Evolutionary conservation across 2,797 vertebrate species (phyloP).

Genomic region (Rhynchonycteris naso): DNA sequence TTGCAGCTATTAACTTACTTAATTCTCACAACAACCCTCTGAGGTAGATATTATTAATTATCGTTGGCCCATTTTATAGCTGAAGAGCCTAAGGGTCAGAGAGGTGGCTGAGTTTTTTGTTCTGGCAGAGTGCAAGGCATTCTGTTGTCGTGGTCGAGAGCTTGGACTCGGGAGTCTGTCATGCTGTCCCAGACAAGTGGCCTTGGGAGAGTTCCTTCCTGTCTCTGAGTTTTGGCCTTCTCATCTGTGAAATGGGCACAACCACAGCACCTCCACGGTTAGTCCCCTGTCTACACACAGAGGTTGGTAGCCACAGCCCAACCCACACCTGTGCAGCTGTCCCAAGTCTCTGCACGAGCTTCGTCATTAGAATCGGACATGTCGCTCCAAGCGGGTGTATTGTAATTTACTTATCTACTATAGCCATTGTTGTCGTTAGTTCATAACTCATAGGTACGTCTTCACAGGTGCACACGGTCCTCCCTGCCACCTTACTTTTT

Average conservation of each 20-base stretch:
- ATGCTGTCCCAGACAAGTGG: background rate
- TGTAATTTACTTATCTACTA: background rate
- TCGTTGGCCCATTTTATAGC: background rate
- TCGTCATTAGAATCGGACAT: background rate
- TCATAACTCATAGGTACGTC: background rate
- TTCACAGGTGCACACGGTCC: background rate
- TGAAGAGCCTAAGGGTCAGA: background rate
- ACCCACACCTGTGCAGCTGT: background rate
- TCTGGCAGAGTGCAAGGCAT: background rate
- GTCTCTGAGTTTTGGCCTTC: background rate
- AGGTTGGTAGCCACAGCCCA: background rate
- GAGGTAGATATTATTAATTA: background rate
- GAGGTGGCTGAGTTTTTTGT: background rate
- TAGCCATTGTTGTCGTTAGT: too few relatives aligned
- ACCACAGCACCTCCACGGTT: background rate
- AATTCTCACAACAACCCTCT: background rate
- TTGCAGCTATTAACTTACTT: background rate
- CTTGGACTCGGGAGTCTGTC: background rate
- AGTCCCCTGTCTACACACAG: too few relatives aligned
- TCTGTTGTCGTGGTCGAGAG: accelerated
- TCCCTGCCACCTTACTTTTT: background rate
- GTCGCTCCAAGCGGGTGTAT: background rate
- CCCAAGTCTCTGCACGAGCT: background rate
- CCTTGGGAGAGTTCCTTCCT: background rate
- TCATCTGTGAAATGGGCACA: background rate